Evolutionary conservation across 2,113 vertebrate species (phyloP), one percentile per base, ranked within the genome.

Genomic region (Nannospalax galili): DNA sequence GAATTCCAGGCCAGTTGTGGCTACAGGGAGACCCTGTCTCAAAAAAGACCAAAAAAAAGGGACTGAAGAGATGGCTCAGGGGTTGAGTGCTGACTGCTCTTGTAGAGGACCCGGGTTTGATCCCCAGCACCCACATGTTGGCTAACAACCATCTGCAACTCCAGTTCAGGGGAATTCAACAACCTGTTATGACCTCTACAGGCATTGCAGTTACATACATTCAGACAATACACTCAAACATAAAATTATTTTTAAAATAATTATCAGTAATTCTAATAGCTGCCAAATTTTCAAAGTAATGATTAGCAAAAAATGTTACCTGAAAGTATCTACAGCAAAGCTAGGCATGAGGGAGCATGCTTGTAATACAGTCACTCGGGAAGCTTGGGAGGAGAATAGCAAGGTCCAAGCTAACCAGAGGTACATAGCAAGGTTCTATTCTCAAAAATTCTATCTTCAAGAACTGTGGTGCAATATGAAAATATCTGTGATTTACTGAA

Each of bases 241-340:
- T 11, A 52, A 52, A 52, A 52, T 7, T 52, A 52, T 52, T 22
- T 62, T 62, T 62, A 22, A n/a, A 69, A 65, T 7, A 92, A 92
- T 9, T 69, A 92, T 14, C 4, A 15, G 16, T 79, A 86, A 80
- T 26, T 80, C 72, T 72, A 93, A n/a, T 70, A 94, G 91, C 64
- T 87, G 12, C 48, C 91, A 84, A 95, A 72, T 88, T 73, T 90
- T 85, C 74, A 56, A 95, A 67, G 26, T 26, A 80, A 35, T 60
- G 30, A 92, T 91, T 88, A 91, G 60, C 64, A 95, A 62, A 86
- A 52, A 92, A 91, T 52, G 22, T 73, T 56, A 95, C 37, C 73
- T 84, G 64, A 79, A 92, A 35, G 62, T 89, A 86, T 37, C 32
- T 88, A 16, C 40, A 40, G 22, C 64, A 56, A n/a, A 86, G 35